These are phyloP conservation scores for Carlito syrichta DNA, from an alignment of 2,113 vertebrate genomes.

Conservation along the genomic window DNA sequence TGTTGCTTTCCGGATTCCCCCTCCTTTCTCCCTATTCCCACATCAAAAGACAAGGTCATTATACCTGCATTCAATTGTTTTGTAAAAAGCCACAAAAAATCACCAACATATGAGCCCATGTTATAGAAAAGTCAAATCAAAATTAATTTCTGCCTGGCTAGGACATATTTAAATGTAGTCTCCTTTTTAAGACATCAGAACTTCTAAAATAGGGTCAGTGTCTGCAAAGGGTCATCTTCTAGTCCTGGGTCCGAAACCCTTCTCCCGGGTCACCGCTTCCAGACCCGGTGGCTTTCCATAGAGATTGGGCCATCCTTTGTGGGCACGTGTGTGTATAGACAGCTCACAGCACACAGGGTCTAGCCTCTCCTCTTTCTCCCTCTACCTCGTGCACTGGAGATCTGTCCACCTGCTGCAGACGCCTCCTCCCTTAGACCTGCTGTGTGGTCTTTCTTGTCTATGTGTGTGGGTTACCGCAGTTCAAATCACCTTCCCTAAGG, in stretches of 20 bases:
- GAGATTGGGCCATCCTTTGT: not conserved
- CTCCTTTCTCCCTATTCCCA: no score
- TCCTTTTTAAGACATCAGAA: no score
- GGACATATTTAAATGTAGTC: no score
- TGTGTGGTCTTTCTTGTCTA: not conserved
- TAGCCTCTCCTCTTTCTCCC: not conserved
- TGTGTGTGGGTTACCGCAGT: not conserved
- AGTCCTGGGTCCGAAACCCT: not conserved
- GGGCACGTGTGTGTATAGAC: not conserved
- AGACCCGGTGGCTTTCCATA: not conserved
- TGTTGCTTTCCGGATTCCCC: no score
- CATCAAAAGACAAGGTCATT: no score
- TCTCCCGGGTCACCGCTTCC: not conserved
- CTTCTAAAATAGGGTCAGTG: no score
- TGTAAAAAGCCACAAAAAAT: no score
- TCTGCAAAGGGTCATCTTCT: no score
- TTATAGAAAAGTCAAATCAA: no score
- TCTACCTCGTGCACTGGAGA: not conserved
- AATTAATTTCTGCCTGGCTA: no score
- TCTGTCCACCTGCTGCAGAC: not conserved
- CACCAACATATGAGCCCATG: no score
- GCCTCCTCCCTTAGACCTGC: not conserved
- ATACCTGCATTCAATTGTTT: no score
- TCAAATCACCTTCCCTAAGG: not conserved
- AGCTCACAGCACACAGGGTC: not conserved